Percentiles rank a stretch among this genome's conserved stretches.
Evolutionary conservation across 2,797 vertebrate species (phyloP).

Genomic region (Alca torda): DNA sequence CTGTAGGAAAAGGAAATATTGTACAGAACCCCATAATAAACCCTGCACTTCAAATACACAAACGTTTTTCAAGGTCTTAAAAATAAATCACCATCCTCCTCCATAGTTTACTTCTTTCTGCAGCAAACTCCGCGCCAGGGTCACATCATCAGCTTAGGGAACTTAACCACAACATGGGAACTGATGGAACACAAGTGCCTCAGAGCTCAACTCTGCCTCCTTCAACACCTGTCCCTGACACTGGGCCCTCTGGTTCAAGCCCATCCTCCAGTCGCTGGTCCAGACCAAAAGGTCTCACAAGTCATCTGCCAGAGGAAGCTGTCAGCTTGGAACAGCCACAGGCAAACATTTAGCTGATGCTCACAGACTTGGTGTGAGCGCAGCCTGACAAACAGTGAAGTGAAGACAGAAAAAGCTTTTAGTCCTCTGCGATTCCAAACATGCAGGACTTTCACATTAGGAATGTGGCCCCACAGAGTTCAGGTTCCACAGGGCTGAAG

Average conservation of each 20-base stretch:
- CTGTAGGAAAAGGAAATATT: conserved; percentile 75
- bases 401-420: background rate
- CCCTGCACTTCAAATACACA: background rate
- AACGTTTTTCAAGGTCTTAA: background rate
- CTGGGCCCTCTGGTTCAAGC: background rate
- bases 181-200: fast-evolving
- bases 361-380: background rate
- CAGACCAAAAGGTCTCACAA: background rate
- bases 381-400: background rate
- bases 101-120: background rate
- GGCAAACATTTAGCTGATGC: background rate
- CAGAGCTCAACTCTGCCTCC: background rate
- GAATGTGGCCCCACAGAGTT: background rate
- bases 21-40: background rate
- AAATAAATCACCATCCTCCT: background rate
- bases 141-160: background rate
- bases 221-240: background rate
- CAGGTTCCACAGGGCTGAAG: background rate
- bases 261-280: background rate
- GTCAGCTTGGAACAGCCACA: background rate
- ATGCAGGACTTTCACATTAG: background rate
- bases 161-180: background rate
- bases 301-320: background rate
- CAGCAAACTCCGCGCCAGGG: background rate
- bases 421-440: background rate